Percentiles rank a stretch among this genome's conserved stretches.
These are phyloP conservation scores for Merops nubicus DNA, from an alignment of 2,113 vertebrate genomes.

Conservation along the genomic window DNA sequence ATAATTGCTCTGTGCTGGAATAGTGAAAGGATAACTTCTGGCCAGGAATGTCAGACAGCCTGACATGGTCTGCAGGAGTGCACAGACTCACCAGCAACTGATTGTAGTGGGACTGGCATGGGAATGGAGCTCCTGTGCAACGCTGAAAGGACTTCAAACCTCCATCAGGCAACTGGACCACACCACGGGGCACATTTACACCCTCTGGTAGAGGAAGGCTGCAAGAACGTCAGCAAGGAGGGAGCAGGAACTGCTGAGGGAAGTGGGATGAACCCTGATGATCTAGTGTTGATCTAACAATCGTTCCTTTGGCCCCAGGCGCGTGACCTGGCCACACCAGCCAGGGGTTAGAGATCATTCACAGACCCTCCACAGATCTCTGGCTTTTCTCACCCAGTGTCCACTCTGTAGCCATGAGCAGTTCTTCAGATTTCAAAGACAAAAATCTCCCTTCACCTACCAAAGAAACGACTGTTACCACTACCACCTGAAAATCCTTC, in stretches of 20 bases:
- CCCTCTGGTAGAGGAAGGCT: background rate
- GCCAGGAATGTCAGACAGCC: background rate
- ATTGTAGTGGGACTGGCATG: background rate
- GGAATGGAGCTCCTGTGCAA: background rate
- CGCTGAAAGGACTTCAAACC: background rate
- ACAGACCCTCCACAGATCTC: background rate
- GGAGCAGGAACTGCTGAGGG: background rate
- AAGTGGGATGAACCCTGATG: background rate
- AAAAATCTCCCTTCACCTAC: background rate
- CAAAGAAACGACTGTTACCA: background rate
- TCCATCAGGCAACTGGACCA: background rate
- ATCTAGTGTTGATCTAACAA: background rate
- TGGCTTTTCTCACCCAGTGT: background rate
- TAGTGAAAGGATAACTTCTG: background rate
- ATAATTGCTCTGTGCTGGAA: background rate
- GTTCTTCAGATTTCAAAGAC: background rate
- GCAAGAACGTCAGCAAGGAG: background rate
- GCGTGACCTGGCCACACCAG: background rate
- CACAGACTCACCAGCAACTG: background rate
- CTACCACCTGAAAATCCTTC: background rate
- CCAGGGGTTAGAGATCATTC: background rate
- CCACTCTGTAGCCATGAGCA: background rate
- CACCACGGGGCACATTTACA: fast-evolving
- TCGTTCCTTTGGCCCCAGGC: background rate
- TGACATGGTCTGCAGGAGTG: background rate